A percentile compares a stretch with the other conserved stretches of the same genome.
Evolutionary conservation across 2,113 vertebrate species (phyloP).

Genomic region (Benitochromis conjunctus): DNA sequence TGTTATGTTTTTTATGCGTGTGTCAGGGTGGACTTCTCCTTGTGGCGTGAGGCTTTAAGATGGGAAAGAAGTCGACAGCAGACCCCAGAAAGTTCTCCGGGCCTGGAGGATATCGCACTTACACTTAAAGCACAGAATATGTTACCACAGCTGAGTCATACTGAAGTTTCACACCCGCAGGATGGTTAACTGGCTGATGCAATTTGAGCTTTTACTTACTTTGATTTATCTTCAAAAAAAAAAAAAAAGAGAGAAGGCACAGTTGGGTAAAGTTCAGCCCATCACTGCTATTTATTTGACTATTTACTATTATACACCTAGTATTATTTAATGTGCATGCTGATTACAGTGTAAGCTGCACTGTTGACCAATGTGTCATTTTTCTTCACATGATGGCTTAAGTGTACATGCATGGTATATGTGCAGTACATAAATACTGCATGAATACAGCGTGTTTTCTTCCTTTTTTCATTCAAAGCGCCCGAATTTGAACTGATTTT

Average conservation of each 20-base stretch:
- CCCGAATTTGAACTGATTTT: neutral
- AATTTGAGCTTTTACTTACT: neutral
- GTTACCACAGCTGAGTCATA: neutral
- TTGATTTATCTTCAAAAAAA: neutral
- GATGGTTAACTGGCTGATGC: slow-evolving; percentile 5
- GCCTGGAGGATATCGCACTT: neutral
- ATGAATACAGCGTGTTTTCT: neutral
- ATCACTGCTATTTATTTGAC: neutral
- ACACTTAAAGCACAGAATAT: neutral
- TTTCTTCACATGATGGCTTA: neutral
- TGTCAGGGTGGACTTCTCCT: neutral
- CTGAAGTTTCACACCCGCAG: neutral
- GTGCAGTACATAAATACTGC: neutral
- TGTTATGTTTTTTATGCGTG: neutral
- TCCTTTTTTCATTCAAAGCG: neutral
- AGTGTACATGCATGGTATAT: neutral
- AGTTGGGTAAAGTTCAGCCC: neutral
- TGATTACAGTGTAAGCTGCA: neutral
- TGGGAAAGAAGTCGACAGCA: neutral
- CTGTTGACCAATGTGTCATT: neutral
- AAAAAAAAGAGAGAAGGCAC: neutral
- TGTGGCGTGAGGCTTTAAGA: neutral
- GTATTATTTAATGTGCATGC: neutral
- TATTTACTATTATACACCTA: too few species aligned
- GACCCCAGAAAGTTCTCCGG: neutral